These are phyloP conservation scores for Temnopleurus reevesii DNA, from an alignment of 53 echinoderm and acorn worm genomes.

Conservation along the genomic window DNA sequence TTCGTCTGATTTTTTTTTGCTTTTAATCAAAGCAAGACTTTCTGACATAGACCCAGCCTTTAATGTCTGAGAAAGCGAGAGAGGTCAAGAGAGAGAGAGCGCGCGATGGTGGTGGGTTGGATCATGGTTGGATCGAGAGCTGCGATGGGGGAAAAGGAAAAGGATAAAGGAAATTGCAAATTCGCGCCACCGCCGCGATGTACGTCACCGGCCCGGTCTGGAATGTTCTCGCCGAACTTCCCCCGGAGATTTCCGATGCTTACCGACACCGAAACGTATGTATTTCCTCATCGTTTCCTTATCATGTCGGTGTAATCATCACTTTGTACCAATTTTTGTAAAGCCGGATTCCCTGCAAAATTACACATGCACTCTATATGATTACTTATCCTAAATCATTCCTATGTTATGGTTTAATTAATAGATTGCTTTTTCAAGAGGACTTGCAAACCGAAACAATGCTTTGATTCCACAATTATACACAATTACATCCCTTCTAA, in stretches of 20 bases:
- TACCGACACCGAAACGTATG: neutral
- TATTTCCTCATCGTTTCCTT: neutral
- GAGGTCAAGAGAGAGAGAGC: neutral
- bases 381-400: too few relatives aligned
- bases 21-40: too few relatives aligned
- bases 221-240: slow-evolving; percentile 31
- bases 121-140: too few relatives aligned
- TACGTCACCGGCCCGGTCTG: neutral
- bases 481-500: too few relatives aligned
- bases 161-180: slow-evolving; percentile 3
- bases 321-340: neutral
- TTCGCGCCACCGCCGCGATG: neutral
- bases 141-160: neutral
- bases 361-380: too few relatives aligned
- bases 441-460: too few relatives aligned
- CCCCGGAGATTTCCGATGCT: neutral
- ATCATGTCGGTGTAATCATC: neutral
- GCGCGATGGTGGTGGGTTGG: neutral
- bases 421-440: too few relatives aligned
- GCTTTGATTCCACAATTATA: too few relatives aligned
- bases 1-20: too few relatives aligned
- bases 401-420: too few relatives aligned
- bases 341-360: too few relatives aligned
- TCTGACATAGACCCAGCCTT: too few relatives aligned
- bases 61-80: neutral